phyloP scores from a whole-genome alignment of 2,113 vertebrate species.

The Myiagra hebetior region DNA sequence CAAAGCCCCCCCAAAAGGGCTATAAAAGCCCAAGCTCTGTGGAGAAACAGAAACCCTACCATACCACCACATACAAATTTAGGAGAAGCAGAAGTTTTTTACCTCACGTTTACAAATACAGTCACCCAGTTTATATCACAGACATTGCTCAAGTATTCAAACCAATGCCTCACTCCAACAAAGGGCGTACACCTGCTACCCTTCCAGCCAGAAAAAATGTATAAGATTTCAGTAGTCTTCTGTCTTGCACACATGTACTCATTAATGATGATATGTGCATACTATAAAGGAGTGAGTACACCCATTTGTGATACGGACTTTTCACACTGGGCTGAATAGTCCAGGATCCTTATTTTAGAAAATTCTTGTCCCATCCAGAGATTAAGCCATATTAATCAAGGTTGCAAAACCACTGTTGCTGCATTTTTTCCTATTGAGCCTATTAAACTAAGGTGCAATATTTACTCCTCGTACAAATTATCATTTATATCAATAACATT shows the following conservation, averaged over 20 bases:
- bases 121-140: background rate
- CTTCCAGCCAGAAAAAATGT: background rate
- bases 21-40: background rate
- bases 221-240: background rate
- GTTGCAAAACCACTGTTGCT: fast-evolving
- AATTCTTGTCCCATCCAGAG: background rate
- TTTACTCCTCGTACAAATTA: background rate
- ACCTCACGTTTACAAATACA: background rate
- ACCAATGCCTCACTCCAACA: background rate
- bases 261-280: background rate
- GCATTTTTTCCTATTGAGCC: background rate
- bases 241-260: background rate
- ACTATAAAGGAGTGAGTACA: background rate
- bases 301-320: background rate
- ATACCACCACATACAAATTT: background rate
- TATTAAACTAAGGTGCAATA: background rate
- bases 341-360: background rate
- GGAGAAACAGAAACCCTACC: background rate
- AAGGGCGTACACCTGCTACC: background rate
- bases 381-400: background rate
- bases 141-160: background rate
- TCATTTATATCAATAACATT: background rate
- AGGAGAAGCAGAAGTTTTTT: background rate
- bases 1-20: background rate
- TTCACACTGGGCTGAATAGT: background rate